A percentile compares a stretch with the other conserved stretches of the same genome.
These are phyloP conservation scores for Hycleus phaleratus DNA, from an alignment of 1,140 invertebrate species.

Conservation along the genomic window DNA sequence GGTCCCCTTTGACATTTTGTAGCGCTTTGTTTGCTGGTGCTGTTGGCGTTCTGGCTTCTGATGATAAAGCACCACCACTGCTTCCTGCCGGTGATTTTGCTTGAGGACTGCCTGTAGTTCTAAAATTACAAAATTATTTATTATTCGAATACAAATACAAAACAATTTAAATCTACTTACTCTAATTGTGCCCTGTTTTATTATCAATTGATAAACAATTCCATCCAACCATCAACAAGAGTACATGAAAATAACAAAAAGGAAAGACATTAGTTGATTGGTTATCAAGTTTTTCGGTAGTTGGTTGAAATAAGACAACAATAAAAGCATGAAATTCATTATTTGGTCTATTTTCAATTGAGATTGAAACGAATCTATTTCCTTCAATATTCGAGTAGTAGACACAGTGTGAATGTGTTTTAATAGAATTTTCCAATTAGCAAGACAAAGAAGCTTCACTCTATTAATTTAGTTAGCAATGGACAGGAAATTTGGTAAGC, in stretches of 20 bases:
- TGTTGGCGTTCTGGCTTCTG: slow-evolving; percentile 58
- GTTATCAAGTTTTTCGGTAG: too few relatives aligned
- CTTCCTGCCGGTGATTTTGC: slow-evolving; percentile 62
- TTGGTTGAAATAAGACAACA: too few relatives aligned
- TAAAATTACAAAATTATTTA: slow-evolving; percentile 29
- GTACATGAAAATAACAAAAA: slow-evolving; percentile 22
- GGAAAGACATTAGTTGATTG: slow-evolving; percentile 1
- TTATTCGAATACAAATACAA: slow-evolving; percentile 29
- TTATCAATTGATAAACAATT: too few relatives aligned
- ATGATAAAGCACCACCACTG: slow-evolving; percentile 48
- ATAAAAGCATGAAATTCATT: too few relatives aligned
- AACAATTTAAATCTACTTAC: slow-evolving; percentile 45
- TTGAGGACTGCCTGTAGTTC: slow-evolving; percentile 62
- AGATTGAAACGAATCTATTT: too few relatives aligned
- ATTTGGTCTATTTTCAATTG: too few relatives aligned
- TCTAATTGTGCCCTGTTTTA: slow-evolving; percentile 52
- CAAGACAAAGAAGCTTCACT: too few relatives aligned
- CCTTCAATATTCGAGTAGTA: too few relatives aligned
- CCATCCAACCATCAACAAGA: slow-evolving; percentile 15
- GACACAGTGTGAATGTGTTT: too few relatives aligned
- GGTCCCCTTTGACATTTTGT: slow-evolving; percentile 67
- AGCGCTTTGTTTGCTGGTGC: slow-evolving; percentile 63
- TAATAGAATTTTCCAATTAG: too few relatives aligned
- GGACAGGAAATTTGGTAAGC: too few relatives aligned
- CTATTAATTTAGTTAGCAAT: too few relatives aligned